These are phyloP conservation scores for Harlomillsia oculata DNA, from an alignment of 1,140 invertebrate species.

Conservation along the genomic window DNA sequence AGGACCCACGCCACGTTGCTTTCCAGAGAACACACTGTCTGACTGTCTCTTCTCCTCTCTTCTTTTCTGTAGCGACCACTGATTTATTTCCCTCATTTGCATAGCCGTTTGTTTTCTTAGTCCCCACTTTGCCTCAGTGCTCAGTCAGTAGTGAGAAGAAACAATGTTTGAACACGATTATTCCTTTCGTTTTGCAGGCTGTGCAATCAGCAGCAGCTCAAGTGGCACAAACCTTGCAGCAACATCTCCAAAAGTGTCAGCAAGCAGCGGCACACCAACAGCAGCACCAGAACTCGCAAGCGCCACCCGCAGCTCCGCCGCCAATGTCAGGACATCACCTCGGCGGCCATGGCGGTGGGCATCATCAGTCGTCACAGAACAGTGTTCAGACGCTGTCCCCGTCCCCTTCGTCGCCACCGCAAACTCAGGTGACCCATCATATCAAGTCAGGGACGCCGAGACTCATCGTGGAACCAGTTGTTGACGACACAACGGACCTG, in stretches of 20 bases:
- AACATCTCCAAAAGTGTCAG: constrained; percentile 64
- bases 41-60: no score
- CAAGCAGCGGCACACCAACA: constrained; percentile 39
- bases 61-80: no score
- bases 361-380: constrained; percentile 23
- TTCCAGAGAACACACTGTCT: no score
- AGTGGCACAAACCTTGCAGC: constrained; percentile 70
- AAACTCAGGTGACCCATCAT: constrained; percentile 39
- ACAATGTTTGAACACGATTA: no score
- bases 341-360: constrained; percentile 35
- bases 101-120: no score
- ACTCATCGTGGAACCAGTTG: constrained; percentile 58
- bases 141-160: no score
- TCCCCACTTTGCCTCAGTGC: no score
- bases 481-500: constrained; percentile 86
- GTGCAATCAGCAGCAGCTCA: constrained; percentile 63
- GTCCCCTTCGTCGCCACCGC: constrained; percentile 25
- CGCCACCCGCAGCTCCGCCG: constrained; percentile 38
- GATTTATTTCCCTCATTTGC: no score
- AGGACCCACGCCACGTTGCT: no score
- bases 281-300: constrained; percentile 39
- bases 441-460: constrained; percentile 43
- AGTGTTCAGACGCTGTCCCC: constrained; percentile 17
- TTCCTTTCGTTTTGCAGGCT: constrained; percentile 43
- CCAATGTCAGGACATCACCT: constrained; percentile 39